These are phyloP conservation scores for Vandiemenella viatica DNA, from an alignment of 2,888 invertebrate species.

Conservation along the genomic window DNA sequence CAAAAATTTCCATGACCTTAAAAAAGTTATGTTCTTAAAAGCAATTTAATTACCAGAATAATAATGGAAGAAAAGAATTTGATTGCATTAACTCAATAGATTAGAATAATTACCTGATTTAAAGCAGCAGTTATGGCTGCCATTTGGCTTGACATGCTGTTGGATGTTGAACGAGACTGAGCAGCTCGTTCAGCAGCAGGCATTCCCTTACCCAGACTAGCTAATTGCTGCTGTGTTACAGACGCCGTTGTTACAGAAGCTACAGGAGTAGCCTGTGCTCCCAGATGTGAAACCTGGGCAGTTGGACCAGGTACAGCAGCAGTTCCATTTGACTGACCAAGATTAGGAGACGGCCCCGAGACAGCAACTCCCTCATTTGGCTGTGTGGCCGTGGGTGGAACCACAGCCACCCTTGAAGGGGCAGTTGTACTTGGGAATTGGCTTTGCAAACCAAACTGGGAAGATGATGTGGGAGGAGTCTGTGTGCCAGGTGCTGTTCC, in stretches of 20 bases:
- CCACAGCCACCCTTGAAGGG: slow-evolving; percentile 7
- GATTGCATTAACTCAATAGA: too few species aligned
- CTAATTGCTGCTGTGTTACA: slow-evolving; percentile 28
- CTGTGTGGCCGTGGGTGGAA: slow-evolving; percentile 7
- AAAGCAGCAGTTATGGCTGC: slow-evolving; percentile 55
- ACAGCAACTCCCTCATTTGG: slow-evolving; percentile 1
- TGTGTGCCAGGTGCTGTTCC: too few species aligned
- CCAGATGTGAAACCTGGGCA: slow-evolving; percentile 25
- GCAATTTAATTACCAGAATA: too few species aligned
- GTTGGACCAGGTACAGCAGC: slow-evolving; percentile 29
- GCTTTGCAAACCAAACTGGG: slow-evolving; percentile 5
- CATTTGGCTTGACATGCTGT: slow-evolving; percentile 50
- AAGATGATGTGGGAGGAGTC: not conserved
- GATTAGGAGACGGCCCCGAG: slow-evolving; percentile 6
- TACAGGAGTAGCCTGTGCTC: slow-evolving; percentile 17
- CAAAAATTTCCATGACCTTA: too few species aligned
- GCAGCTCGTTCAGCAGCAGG: slow-evolving; percentile 37
- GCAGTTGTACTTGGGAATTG: slow-evolving; percentile 8
- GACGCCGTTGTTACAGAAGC: slow-evolving; percentile 26
- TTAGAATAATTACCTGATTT: slow-evolving; percentile 38
- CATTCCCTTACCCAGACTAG: slow-evolving; percentile 35
- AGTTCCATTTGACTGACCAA: slow-evolving; percentile 1
- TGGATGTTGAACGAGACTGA: slow-evolving; percentile 32
- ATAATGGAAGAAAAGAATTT: too few species aligned
- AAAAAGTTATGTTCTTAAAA: too few species aligned